Base-by-base conservation (phyloP, 2,797 vertebrate genomes). In the Pangasius sanitwongsei region DNA sequence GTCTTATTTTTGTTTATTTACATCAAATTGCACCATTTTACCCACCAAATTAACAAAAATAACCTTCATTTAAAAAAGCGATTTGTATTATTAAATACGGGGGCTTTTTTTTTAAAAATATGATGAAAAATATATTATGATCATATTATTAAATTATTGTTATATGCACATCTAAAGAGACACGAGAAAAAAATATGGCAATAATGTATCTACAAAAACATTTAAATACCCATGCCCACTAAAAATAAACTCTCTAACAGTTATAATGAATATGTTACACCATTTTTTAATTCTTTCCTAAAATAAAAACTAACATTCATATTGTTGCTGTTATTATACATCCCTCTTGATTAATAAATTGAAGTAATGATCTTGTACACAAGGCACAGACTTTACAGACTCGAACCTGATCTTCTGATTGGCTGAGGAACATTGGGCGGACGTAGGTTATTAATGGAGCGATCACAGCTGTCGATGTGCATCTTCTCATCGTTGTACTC, bases 151-250 rank as follows among this genome's bases (percentile, higher is more conserved):
- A 61, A 28, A 41, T 41, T 44, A 28, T 7, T 15, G 20, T 59
- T 61, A 41, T 41, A 82, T 37, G 8, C 18, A 8, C 31, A 37
- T 53, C 34, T 83, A 44, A 89, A 74, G 55, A 93, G 89, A 70
- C 37, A 63, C 41, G 70, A 53, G 72, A 85, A 74, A 89, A 87
- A 91, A 89, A 90, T 81, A 93, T 91, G 88, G 90, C 93, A 93
- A 92, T 87, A 93, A 92, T 74, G 50, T 90, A 85, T 91, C 87
- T 91, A 91, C 86, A 93, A 94, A 91, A 91, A 23, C 84, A 50
- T 88, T 94, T 95, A 95, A 96, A 95, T 95, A 96, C 94, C 94
- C 89, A 85, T 89, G 87, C 93, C 94, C 12, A 82, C 55, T 61
- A 2, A 37, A 37, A 23, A 11, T 11, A 59, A 78, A 3, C 75